These are phyloP conservation scores for Malacoctenus gilli DNA, from an alignment of 2,797 vertebrate genomes.

Conservation along the genomic window DNA sequence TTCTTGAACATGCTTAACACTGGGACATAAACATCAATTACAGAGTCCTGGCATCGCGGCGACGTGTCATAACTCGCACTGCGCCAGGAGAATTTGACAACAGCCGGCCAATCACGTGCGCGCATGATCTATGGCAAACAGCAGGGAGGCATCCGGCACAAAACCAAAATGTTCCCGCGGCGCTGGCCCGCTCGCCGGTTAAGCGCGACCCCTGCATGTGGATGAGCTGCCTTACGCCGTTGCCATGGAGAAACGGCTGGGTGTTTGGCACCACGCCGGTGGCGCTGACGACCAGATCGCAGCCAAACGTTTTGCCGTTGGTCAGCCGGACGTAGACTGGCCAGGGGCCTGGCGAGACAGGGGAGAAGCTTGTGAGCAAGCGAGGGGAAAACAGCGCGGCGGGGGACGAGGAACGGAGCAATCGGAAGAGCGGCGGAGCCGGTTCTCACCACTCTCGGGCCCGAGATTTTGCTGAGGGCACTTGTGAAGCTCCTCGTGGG, in stretches of 20 bases:
- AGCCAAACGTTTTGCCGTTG: conserved; percentile 90
- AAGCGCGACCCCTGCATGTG: too few relatives aligned
- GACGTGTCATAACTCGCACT: background rate
- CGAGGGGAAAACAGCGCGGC: background rate
- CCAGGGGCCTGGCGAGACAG: conserved; percentile 81
- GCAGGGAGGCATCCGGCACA: background rate
- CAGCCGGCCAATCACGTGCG: background rate
- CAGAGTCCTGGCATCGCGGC: too few relatives aligned
- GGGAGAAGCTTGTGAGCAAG: conserved; percentile 3
- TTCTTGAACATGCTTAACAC: too few relatives aligned
- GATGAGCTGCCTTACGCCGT: conserved; percentile 82
- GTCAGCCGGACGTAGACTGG: conserved; percentile 90
- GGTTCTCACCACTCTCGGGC: conserved; percentile 68
- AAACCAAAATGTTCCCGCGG: background rate
- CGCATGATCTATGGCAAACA: background rate
- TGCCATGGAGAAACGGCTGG: conserved; percentile 88
- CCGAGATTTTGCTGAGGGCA: conserved; percentile 63
- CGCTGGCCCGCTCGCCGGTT: too few relatives aligned
- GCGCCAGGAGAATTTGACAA: background rate
- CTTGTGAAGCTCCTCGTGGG: conserved; percentile 80
- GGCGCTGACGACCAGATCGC: conserved; percentile 92
- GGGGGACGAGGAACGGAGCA: background rate
- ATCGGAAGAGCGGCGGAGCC: background rate
- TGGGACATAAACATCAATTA: too few relatives aligned
- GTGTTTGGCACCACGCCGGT: conserved; percentile 91